phyloP scores from a whole-genome alignment of 2,797 vertebrate species.

The Rhinogobio ventralis region DNA sequence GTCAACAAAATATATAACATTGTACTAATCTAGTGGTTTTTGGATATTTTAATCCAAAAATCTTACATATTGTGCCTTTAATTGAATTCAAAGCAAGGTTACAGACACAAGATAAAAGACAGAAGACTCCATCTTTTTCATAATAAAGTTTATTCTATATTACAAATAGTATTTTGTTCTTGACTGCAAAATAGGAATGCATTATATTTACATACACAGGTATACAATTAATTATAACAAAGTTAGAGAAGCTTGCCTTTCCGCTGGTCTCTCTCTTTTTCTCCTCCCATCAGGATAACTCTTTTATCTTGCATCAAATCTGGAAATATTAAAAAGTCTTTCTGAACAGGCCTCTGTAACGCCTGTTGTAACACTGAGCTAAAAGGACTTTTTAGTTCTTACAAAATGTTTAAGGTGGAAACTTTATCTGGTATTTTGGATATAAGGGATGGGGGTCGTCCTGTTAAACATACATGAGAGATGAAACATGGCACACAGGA shows the following conservation, averaged over 20 bases:
- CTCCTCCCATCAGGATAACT: conserved; percentile 88
- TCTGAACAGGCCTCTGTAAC: conserved; percentile 86
- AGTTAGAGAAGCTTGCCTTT: conserved; percentile 99
- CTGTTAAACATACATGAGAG: conserved; percentile 55
- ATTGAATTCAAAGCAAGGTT: conserved; percentile 25
- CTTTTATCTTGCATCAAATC: conserved; percentile 81
- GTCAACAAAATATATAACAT: too few relatives aligned
- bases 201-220: conserved; percentile 99
- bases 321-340: conserved; percentile 87
- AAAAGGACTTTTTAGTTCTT: conserved; percentile 83
- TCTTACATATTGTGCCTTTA: neutral
- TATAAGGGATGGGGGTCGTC: conserved; percentile 55
- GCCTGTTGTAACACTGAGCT: conserved; percentile 92
- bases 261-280: conserved; percentile 88
- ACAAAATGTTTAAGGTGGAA: conserved; percentile 86
- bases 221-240: conserved; percentile 99
- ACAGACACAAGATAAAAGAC: conserved; percentile 54
- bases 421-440: conserved; percentile 81
- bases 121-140: conserved; percentile 81
- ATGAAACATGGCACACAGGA: conserved; percentile 63
- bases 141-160: conserved; percentile 99
- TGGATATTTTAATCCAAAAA: too few relatives aligned
- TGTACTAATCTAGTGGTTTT: too few relatives aligned
- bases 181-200: conserved; percentile 99
- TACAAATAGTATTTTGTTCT: conserved; percentile 99